phyloP scores from a whole-genome alignment of 2,113 vertebrate genomes.

The Amblyopsis rosae region DNA sequence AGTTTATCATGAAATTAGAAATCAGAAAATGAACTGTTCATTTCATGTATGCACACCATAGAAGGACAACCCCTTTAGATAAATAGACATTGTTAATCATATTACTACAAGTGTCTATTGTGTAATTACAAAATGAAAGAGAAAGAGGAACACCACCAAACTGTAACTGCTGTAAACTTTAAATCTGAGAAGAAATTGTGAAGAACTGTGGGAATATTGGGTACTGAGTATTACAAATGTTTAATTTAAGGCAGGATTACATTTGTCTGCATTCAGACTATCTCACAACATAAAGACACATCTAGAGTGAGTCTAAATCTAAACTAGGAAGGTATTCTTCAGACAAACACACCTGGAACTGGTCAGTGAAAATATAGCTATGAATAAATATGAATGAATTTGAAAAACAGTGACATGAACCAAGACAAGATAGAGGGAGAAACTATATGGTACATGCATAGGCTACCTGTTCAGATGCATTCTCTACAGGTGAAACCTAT shows the following conservation, averaged over 20 bases:
- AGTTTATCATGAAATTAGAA: too few species aligned
- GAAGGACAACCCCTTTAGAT: conserved; percentile 47
- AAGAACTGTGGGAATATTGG: conserved; percentile 26
- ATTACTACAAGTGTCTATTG: conserved; percentile 43
- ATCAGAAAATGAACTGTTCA: too few species aligned
- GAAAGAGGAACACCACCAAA: conserved; percentile 54
- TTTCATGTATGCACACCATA: too few species aligned
- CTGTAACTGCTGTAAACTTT: conserved; percentile 3
- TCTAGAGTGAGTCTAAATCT: neutral
- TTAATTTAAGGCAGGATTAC: conserved; percentile 28
- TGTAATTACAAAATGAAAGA: conserved; percentile 37
- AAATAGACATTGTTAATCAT: conserved; percentile 55
- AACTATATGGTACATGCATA: too few species aligned
- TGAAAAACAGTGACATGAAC: conserved; percentile 2
- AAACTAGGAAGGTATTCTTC: neutral
- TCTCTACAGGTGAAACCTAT: too few species aligned
- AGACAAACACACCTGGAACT: neutral
- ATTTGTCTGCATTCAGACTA: conserved; percentile 33
- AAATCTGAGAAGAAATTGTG: conserved; percentile 4
- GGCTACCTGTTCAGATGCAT: too few species aligned
- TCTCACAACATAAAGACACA: conserved; percentile 5
- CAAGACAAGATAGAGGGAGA: too few species aligned
- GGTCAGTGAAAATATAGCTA: neutral
- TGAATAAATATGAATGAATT: conserved; percentile 19
- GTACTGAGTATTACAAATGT: conserved; percentile 23